phyloP scores from a whole-genome alignment of 2,797 vertebrate species.

The Paramormyrops hopkinsi region DNA sequence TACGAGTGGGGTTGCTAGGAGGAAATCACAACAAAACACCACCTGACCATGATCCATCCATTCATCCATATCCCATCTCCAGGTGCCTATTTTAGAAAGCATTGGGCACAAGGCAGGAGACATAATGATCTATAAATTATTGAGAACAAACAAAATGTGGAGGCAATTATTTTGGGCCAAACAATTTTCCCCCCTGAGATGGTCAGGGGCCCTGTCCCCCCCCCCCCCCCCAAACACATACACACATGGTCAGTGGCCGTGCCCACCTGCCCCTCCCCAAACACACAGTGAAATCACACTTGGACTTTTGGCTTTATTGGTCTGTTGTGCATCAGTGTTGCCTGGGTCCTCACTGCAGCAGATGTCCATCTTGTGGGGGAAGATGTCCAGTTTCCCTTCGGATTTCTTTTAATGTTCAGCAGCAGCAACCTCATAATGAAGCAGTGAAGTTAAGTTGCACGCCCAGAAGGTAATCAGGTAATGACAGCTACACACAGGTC shows the following conservation, averaged over 20 bases:
- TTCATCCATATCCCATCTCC: background rate
- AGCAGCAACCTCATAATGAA: background rate
- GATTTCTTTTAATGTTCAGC: background rate
- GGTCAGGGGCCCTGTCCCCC: background rate
- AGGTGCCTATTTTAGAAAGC: background rate
- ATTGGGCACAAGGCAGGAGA: background rate
- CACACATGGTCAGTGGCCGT: background rate
- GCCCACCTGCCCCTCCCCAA: background rate
- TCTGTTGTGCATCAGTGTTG: background rate
- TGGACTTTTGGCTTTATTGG: background rate
- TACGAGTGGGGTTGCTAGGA: background rate
- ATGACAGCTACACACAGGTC: background rate
- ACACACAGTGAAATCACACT: background rate
- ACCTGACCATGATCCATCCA: background rate
- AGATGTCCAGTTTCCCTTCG: background rate
- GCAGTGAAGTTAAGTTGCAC: background rate
- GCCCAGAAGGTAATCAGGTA: background rate
- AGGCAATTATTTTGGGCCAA: background rate
- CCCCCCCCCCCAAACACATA: background rate
- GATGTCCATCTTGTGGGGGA: background rate
- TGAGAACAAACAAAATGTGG: background rate
- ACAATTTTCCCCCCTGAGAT: background rate
- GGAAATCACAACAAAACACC: background rate
- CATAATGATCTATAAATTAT: background rate
- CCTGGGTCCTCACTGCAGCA: background rate